Evolutionary conservation across 2,888 invertebrate species (phyloP).

Genomic region (Chloroclysta siterata): DNA sequence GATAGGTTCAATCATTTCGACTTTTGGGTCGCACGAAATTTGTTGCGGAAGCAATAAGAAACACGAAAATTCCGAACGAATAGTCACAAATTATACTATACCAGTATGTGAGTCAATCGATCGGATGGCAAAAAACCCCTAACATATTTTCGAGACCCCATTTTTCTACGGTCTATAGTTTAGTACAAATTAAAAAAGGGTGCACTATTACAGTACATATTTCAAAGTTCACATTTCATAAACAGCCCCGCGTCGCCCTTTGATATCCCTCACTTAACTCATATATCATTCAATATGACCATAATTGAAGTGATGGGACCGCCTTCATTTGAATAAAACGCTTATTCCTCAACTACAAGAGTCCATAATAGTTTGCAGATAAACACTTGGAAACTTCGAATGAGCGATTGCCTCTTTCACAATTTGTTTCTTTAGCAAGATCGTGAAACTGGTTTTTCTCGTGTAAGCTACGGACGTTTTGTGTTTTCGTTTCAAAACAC

Average conservation of each 20-base stretch:
- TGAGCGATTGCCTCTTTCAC: slow-evolving; percentile 83
- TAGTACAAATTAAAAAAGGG: slow-evolving; percentile 83
- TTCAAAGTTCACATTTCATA: slow-evolving; percentile 82
- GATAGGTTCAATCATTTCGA: slow-evolving; percentile 82
- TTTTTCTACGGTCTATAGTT: slow-evolving; percentile 77
- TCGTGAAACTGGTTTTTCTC: slow-evolving; percentile 81
- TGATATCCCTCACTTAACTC: slow-evolving; percentile 84
- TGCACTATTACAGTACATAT: slow-evolving; percentile 75
- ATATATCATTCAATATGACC: slow-evolving; percentile 84
- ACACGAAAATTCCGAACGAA: slow-evolving; percentile 77
- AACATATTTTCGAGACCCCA: slow-evolving; percentile 64
- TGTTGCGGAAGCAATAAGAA: slow-evolving; percentile 85
- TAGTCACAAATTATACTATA: slow-evolving; percentile 72
- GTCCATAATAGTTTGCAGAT: slow-evolving; percentile 64
- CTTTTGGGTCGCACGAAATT: slow-evolving; percentile 84
- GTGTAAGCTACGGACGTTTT: slow-evolving; percentile 67
- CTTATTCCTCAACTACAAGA: slow-evolving; percentile 64
- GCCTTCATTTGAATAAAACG: slow-evolving; percentile 64
- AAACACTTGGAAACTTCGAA: slow-evolving; percentile 61
- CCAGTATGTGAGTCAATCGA: slow-evolving; percentile 56
- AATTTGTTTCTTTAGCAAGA: slow-evolving; percentile 83
- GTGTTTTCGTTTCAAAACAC: slow-evolving; percentile 70
- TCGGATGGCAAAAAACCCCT: slow-evolving; percentile 55
- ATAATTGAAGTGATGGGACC: slow-evolving; percentile 77
- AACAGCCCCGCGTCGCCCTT: slow-evolving; percentile 79